Evolutionary conservation across 2,888 invertebrate genomes (phyloP), one percentile per base, ranked within the genome.

Genomic region (Alloplasta piceator): DNA sequence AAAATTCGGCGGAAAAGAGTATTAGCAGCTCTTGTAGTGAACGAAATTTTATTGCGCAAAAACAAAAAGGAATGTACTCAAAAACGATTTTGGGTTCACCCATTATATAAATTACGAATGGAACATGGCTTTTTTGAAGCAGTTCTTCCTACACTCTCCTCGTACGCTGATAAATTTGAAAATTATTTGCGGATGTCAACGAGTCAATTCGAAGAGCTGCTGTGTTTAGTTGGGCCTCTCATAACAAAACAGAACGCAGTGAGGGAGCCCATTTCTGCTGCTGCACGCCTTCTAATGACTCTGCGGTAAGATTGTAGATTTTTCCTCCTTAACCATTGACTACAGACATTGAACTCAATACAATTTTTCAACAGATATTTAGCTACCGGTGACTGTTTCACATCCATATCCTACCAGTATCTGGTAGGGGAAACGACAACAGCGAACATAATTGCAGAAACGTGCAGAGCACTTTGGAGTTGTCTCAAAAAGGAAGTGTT

Each of bases 301-400:
- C 0, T 73, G 16, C 38, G 73, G 55, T 73, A 63, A 14, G 41
- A 60, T 39, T 12, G 5, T 60, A 2, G 14, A 43, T 60, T 58
- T 48, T 52, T 61, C n/a, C 41, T 50, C 9, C 55, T 73, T 63
- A 52, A 38, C n/a, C n/a, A 46, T 50, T 43, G 36, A 46, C 12
- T 72, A 58, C 26, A 38, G n/a, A 50, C 55, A 52, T 48, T 55
- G 52, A 1, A 52, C 52, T 68, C 39, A 68, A 26, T 55, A 39
- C 46, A 43, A 26, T 71, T 58, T 56, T 46, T 55, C 50, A 41
- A 74, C 10, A 84, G 82, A 72, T 82, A 75, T 74, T 74, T 84
- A 55, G 82, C 82, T 43, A 75, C 73, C 50, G 84, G 83, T 6
- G 84, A 83, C 55, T 55, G 61, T 36, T 58, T 83, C 6, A 56